Conservation (phyloP, 1,140 invertebrate species). For the Lasaia peninsularis region DNA sequence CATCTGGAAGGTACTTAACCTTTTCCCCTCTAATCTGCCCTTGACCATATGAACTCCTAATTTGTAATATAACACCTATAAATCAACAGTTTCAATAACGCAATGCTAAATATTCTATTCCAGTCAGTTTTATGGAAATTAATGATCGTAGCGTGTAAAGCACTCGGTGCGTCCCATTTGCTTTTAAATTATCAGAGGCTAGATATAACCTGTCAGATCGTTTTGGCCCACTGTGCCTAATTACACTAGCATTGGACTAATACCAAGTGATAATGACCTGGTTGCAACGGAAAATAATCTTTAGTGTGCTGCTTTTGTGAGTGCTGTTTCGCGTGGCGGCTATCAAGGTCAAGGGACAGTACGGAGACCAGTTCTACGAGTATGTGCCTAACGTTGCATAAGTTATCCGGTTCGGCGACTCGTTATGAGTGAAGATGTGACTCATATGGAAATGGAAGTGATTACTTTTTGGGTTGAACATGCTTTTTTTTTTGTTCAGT, state of each 20-base stretch:
- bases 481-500: neutral
- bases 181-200: neutral
- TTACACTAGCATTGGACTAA: slow-evolving; percentile 61
- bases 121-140: slow-evolving; percentile 4
- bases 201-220: slow-evolving; percentile 18
- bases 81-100: neutral
- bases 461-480: neutral
- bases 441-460: neutral
- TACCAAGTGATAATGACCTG: slow-evolving; percentile 65
- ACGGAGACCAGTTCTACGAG: slow-evolving; percentile 39
- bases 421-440: slow-evolving; percentile 12
- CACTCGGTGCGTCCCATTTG: neutral
- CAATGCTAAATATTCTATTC: neutral
- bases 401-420: slow-evolving; percentile 28
- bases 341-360: slow-evolving; percentile 58
- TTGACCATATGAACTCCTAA: no score
- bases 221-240: slow-evolving; percentile 63
- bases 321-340: slow-evolving; percentile 6
- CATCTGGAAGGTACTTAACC: no score
- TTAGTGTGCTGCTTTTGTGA: slow-evolving; percentile 25
- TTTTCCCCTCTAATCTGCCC: no score
- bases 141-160: neutral
- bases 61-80: no score
- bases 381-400: slow-evolving; percentile 34
- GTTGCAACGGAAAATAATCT: slow-evolving; percentile 46